Base-by-base conservation (phyloP, 2,113 vertebrate genomes). In the Genyomyrus donnyi region DNA sequence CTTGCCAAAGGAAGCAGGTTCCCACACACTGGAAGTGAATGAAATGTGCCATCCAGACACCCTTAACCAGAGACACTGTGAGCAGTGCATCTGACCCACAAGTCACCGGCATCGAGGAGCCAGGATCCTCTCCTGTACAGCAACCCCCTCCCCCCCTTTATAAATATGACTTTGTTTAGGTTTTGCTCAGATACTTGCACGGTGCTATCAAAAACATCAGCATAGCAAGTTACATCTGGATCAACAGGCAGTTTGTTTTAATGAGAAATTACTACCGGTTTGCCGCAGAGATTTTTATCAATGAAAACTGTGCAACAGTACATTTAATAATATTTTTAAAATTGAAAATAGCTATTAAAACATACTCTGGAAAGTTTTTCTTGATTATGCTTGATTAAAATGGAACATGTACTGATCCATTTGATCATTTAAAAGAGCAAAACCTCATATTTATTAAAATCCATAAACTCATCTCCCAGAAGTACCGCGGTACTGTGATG, bases 1-100 rank as follows among this genome's bases (percentile, higher is more conserved):
- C 85, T 87, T 50, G 84, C 39, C 96, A 97, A 96, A 97, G 96
- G 96, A 97, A 97, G 94, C 95, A 90, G 93, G 94, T 97, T 97
- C 96, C 96, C 97, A 97, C 97, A 97, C 95, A 91, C 92, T 27
- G 86, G 27, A 53, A 15, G 49, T 70, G 96, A 97, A 97, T 97
- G 97, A 97, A 96, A 92, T 94, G 91, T 93, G 94, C n/a, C 91
- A 0, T 91, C 93, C 92, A 94, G 94, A 89, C 92, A 89, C 91
- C 94, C 93, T 93, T 94, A 94, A 93, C 92, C 74, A 92, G 95
- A 92, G 96, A 97, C 97, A 96, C 95, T 95, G 95, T 90, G 95
- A 95, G 95, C 96, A 19, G 21, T 53, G 89, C 95, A 95, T 96
- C 96, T 96, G 95, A 13, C 45, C 21, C 48, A 27, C 84, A 21